Evolutionary conservation across 2,888 invertebrate species (phyloP), one percentile per base, ranked within the genome.

Genomic region (Stenchaetothrips biformis): DNA sequence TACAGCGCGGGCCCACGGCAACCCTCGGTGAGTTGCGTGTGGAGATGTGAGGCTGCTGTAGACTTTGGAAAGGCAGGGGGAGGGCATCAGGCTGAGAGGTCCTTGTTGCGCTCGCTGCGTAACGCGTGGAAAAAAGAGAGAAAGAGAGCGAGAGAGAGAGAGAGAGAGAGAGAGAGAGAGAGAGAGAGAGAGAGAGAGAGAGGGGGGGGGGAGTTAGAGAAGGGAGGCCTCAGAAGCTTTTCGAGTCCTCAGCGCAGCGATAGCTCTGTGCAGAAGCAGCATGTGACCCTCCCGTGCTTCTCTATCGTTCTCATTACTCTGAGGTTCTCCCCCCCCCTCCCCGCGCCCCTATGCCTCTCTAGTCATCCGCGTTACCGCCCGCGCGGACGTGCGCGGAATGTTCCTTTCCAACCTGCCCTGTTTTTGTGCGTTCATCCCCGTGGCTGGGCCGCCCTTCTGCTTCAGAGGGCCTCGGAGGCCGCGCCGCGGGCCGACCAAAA

Each of bases 331-430:
- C 25, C 25, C 67, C 21, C 21, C 67, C 67, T 25, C 25, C 67
- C 59, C 59, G 59, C 59, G 13, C 13, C 59, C 13, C n/a, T n/a
- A n/a, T 25, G 1, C 67, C 9, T 8, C 67, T 8, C 67, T 25
- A 21, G 11, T 18, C 53, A n/a, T 7, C 67, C 67, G 53, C 53
- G 53, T 16, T 16, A 53, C 53, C 67, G 9, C n/a, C 67, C 67
- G 67, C 21, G 25, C 67, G 67, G 25, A 74, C 67, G 67, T 74
- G 67, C 67, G 25, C 67, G 67, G 67, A 74, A 74, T 74, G 11
- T 74, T 74, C 67, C 67, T 74, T 74, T 74, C 67, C 67, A 74
- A 74, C 25, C 67, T 25, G 67, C 67, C 25, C 21, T 74, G 21
- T 74, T 74, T 74, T 11, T 74, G 67, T 18, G 59, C 59, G 59